A percentile compares a stretch with the other conserved stretches of the same genome.
These are phyloP conservation scores for Pangasius macronema DNA, from an alignment of 2,797 vertebrate species.

Conservation along the genomic window DNA sequence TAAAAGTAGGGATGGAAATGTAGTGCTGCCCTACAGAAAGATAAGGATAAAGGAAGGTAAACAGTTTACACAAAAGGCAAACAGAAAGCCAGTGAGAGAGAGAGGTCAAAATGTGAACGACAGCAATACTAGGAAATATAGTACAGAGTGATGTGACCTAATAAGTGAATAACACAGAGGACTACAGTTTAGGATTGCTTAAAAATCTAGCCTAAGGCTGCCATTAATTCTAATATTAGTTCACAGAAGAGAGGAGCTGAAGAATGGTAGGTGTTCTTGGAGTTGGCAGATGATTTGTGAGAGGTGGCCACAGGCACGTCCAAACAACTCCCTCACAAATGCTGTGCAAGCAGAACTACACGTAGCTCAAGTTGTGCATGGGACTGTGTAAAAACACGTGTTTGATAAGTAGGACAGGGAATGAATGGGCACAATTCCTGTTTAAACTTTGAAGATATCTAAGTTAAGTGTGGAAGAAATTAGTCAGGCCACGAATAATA, in stretches of 20 bases:
- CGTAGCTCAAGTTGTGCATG: constrained; percentile 27
- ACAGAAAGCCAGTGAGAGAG: constrained; percentile 21
- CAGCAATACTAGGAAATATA: neutral
- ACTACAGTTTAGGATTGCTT: neutral
- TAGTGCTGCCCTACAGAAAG: neutral
- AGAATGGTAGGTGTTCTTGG: constrained; percentile 16
- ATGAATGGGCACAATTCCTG: constrained; percentile 21
- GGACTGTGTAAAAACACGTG: constrained; percentile 31
- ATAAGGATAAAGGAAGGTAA: constrained; percentile 22
- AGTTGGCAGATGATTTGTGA: constrained; percentile 23
- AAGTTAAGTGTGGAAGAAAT: neutral
- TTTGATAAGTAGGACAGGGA: constrained; percentile 17
- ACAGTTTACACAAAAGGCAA: constrained; percentile 1
- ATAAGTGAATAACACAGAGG: constrained; percentile 4
- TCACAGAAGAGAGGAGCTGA: constrained; percentile 2
- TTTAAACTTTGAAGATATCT: constrained; percentile 9
- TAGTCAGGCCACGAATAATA: constrained; percentile 11
- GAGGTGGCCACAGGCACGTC: constrained; percentile 15
- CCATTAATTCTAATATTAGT: constrained; percentile 35
- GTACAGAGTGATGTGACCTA: neutral
- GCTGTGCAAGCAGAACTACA: constrained; percentile 34
- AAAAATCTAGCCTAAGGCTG: constrained; percentile 1
- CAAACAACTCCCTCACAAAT: constrained; percentile 34
- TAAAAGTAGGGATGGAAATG: constrained; percentile 1
- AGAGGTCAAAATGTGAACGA: neutral